Base-by-base conservation (phyloP, 2,113 vertebrate species). In the Erinaceus europaeus region DNA sequence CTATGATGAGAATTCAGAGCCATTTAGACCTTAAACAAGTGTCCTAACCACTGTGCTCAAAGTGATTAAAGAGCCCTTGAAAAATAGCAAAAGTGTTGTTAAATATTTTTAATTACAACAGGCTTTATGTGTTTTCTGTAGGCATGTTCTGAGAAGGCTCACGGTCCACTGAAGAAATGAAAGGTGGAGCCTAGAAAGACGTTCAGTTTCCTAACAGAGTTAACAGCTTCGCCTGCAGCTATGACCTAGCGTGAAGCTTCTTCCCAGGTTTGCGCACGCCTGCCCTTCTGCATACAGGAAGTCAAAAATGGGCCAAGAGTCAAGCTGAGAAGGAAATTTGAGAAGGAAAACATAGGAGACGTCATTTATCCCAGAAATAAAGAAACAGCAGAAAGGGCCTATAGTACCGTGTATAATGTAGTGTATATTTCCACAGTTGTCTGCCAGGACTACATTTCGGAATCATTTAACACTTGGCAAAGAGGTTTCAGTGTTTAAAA, bases 401-500 rank as follows among this genome's bases (percentile, higher is more conserved):
- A 0, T 34, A 38, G 57, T 1, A 18, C 27, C n/a, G n/a, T n/a
- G n/a, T n/a, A n/a, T n/a, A n/a, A n/a, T n/a, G 18, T 1, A 0
- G n/a, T 17, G 25, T 71, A 53, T 55, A 14, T 86, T 86, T 80
- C 90, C 11, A 0, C 29, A 53, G 11, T 14, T 0, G 0, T 59
- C 64, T 34, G 81, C 77, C 84, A 59, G 44, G 48, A n/a, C 34
- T 50, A 36, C 76, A 61, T 90, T 93, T 84, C 80, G 81, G 87
- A 93, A 52, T 67, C 42, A 53, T 62, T 86, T 89, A 71, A 90
- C 55, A 17, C 29, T 87, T 89, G 85, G 90, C 79, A 82, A 64
- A 78, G 53, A 88, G 34, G 34, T 27, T 64, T 38, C 25, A 15
- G 23, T 75, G 72, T 34, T 84, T 67, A 42, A 65, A 81, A 62